Conservation (phyloP, 92 coral and sea anemone genomes). For the Siderastrea siderea region DNA sequence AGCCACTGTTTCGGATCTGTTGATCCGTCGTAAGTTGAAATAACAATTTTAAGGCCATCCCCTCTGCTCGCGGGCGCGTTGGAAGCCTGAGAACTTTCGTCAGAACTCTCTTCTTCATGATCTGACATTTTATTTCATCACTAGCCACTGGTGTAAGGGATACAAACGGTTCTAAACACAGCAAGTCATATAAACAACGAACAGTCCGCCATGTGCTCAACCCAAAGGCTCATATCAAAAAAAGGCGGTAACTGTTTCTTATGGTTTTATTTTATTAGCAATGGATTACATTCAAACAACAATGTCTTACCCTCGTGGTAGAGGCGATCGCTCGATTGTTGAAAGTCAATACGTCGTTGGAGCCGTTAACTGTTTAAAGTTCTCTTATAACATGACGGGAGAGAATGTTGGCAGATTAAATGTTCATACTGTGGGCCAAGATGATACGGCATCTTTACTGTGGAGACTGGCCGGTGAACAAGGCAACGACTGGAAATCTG, state of each 20-base stretch:
- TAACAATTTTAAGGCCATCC: conserved; percentile 45
- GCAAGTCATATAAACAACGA: background rate
- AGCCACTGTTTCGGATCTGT: conserved; percentile 58
- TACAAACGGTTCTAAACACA: background rate
- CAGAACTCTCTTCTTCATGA: background rate
- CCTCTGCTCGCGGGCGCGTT: background rate
- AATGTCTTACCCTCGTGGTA: conserved; percentile 35
- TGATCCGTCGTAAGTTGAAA: conserved; percentile 58
- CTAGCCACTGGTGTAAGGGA: conserved; percentile 19
- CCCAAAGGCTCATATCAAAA: too few species aligned
- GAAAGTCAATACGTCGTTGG: conserved; percentile 56
- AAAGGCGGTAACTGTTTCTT: background rate
- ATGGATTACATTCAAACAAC: background rate
- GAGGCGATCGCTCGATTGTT: conserved; percentile 49
- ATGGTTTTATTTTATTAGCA: conserved; percentile 4
- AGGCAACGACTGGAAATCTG: conserved; percentile 55
- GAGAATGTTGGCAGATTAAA: conserved; percentile 61
- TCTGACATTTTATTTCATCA: conserved; percentile 14
- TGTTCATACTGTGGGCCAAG: conserved; percentile 42
- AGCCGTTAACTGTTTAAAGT: conserved; percentile 55
- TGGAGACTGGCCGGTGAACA: conserved; percentile 77
- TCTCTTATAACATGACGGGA: conserved; percentile 68
- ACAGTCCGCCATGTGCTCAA: too few species aligned
- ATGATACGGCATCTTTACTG: conserved; percentile 14
- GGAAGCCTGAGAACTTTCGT: background rate